These are phyloP conservation scores for Notolabrus celidotus DNA, from an alignment of 2,797 vertebrate species.

Conservation along the genomic window DNA sequence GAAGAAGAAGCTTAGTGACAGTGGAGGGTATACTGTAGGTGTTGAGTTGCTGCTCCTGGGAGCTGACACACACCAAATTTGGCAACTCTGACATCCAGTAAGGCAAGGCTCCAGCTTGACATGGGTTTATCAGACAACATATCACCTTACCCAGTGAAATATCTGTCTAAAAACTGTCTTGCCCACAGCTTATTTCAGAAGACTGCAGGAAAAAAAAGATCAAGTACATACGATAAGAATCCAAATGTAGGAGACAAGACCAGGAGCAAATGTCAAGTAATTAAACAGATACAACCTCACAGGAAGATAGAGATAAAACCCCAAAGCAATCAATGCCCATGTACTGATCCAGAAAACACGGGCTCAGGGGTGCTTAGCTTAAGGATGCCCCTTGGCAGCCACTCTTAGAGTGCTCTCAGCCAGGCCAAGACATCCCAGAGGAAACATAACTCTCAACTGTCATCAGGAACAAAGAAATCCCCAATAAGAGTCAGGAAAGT, in stretches of 20 bases:
- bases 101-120: background rate
- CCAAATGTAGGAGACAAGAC: constrained; percentile 36
- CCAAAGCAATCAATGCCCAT: constrained; percentile 3
- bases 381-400: constrained; percentile 1
- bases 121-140: constrained; percentile 16
- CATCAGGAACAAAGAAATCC: background rate
- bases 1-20: constrained; percentile 5
- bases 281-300: constrained; percentile 21
- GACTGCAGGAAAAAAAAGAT: constrained; percentile 18
- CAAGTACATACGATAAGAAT: constrained; percentile 30
- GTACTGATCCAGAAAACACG: constrained; percentile 24
- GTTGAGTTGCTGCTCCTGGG: background rate
- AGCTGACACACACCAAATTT: background rate
- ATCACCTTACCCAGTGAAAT: constrained; percentile 7
- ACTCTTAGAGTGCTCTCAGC: background rate
- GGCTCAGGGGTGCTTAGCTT: constrained; percentile 2
- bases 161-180: constrained; percentile 11
- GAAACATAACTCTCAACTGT: constrained; percentile 17
- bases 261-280: constrained; percentile 7
- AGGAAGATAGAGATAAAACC: constrained; percentile 5
- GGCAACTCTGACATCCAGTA: background rate
- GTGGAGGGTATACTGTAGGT: background rate
- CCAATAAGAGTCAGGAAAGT: background rate
- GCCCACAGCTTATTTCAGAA: background rate
- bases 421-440: background rate